Conservation (phyloP, 1,140 invertebrate species). For the Pectinophora gossypiella region DNA sequence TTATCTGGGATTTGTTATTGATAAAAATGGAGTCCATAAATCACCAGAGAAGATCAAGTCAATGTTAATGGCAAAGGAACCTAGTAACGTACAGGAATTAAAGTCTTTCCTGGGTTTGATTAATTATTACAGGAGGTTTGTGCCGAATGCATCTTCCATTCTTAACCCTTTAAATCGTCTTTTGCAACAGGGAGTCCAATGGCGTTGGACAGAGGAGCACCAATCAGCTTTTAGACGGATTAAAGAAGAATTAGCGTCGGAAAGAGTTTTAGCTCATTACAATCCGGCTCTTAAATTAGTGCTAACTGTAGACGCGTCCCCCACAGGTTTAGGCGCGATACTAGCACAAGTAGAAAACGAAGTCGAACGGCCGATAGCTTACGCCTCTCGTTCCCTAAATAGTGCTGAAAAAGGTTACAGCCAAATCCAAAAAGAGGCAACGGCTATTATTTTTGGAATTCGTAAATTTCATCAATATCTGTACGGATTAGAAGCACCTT, state of each 20-base stretch:
- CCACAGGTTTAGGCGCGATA: constrained; percentile 26
- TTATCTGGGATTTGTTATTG: constrained; percentile 42
- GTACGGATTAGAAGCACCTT: constrained; percentile 19
- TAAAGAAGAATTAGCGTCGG: constrained; percentile 26
- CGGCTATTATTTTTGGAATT: constrained; percentile 58
- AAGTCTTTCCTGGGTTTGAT: constrained; percentile 60
- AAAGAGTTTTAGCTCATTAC: constrained; percentile 38
- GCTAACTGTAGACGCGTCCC: constrained; percentile 31
- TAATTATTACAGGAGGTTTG: constrained; percentile 64
- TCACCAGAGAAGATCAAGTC: constrained; percentile 48
- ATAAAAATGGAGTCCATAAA: constrained; percentile 31
- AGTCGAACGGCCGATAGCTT: constrained; percentile 43
- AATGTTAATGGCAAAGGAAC: constrained; percentile 33
- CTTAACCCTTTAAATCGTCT: constrained; percentile 34
- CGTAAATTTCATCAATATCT: constrained; percentile 49
- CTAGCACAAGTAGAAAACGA: constrained; percentile 23
- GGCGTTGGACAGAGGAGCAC: constrained; percentile 20
- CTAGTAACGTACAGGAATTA: constrained; percentile 41
- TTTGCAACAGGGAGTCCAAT: constrained; percentile 22
- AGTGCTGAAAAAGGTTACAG: constrained; percentile 53
- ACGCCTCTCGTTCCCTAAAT: constrained; percentile 53
- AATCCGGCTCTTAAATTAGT: constrained; percentile 37
- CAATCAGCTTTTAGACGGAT: constrained; percentile 23
- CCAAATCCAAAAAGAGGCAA: constrained; percentile 63
- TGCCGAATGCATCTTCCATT: constrained; percentile 38